phyloP scores from a whole-genome alignment of 2,888 invertebrate genomes.

The Nowickia ferox region DNA sequence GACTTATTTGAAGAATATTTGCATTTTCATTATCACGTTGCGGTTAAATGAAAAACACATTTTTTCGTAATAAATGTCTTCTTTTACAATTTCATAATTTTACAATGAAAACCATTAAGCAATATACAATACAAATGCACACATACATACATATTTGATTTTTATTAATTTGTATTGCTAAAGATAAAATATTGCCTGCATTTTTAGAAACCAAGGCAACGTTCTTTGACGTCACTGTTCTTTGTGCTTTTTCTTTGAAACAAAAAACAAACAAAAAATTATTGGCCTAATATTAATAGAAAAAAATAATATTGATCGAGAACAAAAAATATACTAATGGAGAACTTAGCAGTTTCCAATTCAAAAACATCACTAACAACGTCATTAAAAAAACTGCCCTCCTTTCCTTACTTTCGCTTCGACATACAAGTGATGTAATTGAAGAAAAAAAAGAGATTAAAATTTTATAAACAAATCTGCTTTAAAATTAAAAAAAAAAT shows the following conservation, averaged over 20 bases:
- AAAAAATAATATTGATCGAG: slow-evolving; percentile 12
- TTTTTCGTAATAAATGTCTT: background rate
- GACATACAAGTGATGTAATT: background rate
- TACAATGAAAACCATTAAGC: slow-evolving; percentile 47
- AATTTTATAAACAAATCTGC: background rate
- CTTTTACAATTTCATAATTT: slow-evolving; percentile 35
- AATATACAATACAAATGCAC: background rate
- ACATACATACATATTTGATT: slow-evolving; percentile 17
- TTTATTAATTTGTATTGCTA: background rate
- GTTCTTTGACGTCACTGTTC: slow-evolving; percentile 59
- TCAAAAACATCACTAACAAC: slow-evolving; percentile 48
- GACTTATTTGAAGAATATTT: no score
- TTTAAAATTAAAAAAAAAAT: background rate
- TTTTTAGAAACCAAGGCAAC: slow-evolving; percentile 66
- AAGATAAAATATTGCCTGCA: slow-evolving; percentile 70
- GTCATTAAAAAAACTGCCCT: slow-evolving; percentile 21
- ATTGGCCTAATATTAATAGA: slow-evolving; percentile 10
- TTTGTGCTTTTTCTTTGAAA: slow-evolving; percentile 49
- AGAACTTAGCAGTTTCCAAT: slow-evolving; percentile 58
- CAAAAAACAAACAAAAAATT: slow-evolving; percentile 30
- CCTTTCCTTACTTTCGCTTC: slow-evolving; percentile 18
- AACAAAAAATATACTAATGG: slow-evolving; percentile 32
- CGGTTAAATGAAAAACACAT: background rate
- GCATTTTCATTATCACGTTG: no score
- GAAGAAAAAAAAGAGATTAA: background rate